phyloP scores from a whole-genome alignment of 2,797 vertebrate species.

The Thalassophryne amazonica region DNA sequence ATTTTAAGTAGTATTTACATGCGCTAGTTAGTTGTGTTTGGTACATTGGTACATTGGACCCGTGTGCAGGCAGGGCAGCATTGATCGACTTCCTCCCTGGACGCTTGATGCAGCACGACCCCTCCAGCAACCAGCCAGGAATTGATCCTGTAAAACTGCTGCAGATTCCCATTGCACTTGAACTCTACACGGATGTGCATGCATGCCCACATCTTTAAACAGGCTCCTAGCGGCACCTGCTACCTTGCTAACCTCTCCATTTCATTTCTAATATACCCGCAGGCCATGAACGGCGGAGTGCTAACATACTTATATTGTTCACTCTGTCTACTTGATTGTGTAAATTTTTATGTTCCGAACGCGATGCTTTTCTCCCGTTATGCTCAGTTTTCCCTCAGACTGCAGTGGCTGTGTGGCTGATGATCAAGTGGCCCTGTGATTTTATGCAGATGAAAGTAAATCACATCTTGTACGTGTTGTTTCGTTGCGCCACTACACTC shows the following conservation, averaged over 20 bases:
- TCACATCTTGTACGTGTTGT: constrained; percentile 57
- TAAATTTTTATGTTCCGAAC: background rate
- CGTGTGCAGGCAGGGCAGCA: constrained; percentile 64
- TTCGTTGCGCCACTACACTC: constrained; percentile 52
- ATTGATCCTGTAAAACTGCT: constrained; percentile 74
- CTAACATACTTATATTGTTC: constrained; percentile 32
- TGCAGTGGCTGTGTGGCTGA: constrained; percentile 8
- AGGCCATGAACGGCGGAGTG: constrained; percentile 35
- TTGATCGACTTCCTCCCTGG: constrained; percentile 69
- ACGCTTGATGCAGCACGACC: constrained; percentile 66
- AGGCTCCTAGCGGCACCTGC: constrained; percentile 26
- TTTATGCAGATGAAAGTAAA: constrained; percentile 69
- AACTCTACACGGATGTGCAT: constrained; percentile 48
- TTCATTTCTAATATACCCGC: constrained; percentile 45
- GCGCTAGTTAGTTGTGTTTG: constrained; percentile 37
- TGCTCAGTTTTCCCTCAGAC: constrained; percentile 38
- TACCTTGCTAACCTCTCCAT: constrained; percentile 42
- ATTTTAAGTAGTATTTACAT: constrained; percentile 23
- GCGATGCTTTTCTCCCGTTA: background rate
- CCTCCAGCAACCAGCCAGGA: constrained; percentile 75
- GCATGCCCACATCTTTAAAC: constrained; percentile 27
- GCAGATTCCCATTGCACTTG: constrained; percentile 53
- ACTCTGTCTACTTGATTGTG: constrained; percentile 9
- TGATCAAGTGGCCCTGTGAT: constrained; percentile 60
- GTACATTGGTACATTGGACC: constrained; percentile 54